These are phyloP conservation scores for Limonius californicus DNA, from an alignment of 1,140 invertebrate species.

Conservation along the genomic window DNA sequence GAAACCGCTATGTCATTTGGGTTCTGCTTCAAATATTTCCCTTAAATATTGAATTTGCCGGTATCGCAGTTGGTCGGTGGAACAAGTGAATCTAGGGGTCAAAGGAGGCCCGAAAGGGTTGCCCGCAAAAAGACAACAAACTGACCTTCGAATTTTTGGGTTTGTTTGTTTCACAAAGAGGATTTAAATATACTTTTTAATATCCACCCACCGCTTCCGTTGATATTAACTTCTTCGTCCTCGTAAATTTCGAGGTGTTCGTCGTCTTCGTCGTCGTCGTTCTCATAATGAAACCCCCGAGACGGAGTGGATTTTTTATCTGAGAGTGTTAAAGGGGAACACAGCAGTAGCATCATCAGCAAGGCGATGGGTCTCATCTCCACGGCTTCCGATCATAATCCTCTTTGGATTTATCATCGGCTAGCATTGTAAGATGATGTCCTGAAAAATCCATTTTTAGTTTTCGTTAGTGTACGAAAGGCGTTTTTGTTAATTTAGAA, in stretches of 20 bases:
- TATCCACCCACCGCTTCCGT: constrained; percentile 26
- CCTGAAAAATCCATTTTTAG: too few relatives aligned
- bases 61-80: too few relatives aligned
- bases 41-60: background rate
- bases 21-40: background rate
- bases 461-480: too few relatives aligned
- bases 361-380: constrained; percentile 17
- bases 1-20: background rate
- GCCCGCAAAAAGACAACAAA: too few relatives aligned
- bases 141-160: too few relatives aligned
- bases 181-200: too few relatives aligned
- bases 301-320: constrained; percentile 31
- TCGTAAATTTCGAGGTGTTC: constrained; percentile 19
- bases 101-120: too few relatives aligned
- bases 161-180: too few relatives aligned
- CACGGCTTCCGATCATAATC: constrained; percentile 8
- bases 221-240: constrained; percentile 26
- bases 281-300: constrained; percentile 25
- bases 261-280: constrained; percentile 39
- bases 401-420: background rate
- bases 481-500: too few relatives aligned
- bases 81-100: too few relatives aligned
- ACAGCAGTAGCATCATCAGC: constrained; percentile 19
- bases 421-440: background rate
- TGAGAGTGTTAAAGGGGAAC: constrained; percentile 28